A percentile compares a stretch with the other conserved stretches of the same genome.
phyloP scores from a whole-genome alignment of 2,797 vertebrate species.

The Enteromius viviparus region DNA sequence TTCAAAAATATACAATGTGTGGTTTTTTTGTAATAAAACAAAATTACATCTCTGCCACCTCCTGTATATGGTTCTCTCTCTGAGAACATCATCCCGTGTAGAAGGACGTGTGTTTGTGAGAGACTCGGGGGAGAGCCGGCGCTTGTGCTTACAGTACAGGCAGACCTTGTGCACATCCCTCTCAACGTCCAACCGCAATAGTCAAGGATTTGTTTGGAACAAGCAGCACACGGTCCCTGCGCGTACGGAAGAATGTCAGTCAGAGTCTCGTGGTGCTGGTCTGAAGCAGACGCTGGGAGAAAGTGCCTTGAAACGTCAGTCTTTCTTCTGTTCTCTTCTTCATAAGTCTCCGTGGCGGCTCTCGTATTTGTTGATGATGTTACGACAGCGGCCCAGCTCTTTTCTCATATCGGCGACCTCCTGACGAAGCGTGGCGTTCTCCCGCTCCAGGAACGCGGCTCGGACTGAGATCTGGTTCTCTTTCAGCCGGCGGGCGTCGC shows the following conservation, averaged over 20 bases:
- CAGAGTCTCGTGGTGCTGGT: slow-evolving; percentile 39
- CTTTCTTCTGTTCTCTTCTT: slow-evolving; percentile 48
- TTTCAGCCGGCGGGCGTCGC: slow-evolving; percentile 91
- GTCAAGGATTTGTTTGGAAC: slow-evolving; percentile 38
- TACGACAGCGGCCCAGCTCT: slow-evolving; percentile 88
- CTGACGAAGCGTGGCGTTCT: slow-evolving; percentile 85
- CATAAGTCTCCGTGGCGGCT: slow-evolving; percentile 87
- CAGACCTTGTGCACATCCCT: slow-evolving; percentile 49
- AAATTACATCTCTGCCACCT: slow-evolving; percentile 65
- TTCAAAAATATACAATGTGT: slow-evolving; percentile 81
- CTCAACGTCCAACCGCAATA: slow-evolving; percentile 6
- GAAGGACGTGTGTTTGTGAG: slow-evolving; percentile 23
- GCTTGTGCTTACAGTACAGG: slow-evolving; percentile 34
- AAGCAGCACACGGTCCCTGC: slow-evolving; percentile 21
- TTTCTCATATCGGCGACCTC: slow-evolving; percentile 90
- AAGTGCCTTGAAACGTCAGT: slow-evolving; percentile 24
- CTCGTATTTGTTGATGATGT: slow-evolving; percentile 88
- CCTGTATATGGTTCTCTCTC: slow-evolving; percentile 46
- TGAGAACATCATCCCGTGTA: slow-evolving; percentile 42
- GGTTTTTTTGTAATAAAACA: slow-evolving; percentile 68
- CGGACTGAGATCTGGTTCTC: slow-evolving; percentile 95
- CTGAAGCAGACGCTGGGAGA: slow-evolving; percentile 20
- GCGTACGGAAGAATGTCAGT: slow-evolving; percentile 5
- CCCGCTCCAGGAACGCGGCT: slow-evolving; percentile 91
- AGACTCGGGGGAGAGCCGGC: background rate